These are phyloP conservation scores for Ophion obscuratus DNA, from an alignment of 2,888 invertebrate species.

Conservation along the genomic window DNA sequence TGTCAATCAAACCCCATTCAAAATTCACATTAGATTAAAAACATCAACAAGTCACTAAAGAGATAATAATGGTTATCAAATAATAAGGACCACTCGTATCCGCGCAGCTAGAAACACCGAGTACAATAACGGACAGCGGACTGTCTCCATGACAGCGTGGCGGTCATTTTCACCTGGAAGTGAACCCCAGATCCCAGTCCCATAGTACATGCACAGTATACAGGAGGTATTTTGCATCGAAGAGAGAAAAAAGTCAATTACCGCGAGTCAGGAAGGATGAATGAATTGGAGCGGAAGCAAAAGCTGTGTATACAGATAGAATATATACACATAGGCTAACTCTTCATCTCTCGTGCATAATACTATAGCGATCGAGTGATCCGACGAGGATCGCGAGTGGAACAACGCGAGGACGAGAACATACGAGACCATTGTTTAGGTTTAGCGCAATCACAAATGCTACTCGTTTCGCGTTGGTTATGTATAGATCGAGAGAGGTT, in stretches of 20 bases:
- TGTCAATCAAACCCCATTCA: too few species aligned
- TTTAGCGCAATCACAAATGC: constrained; percentile 78
- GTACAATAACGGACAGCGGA: too few species aligned
- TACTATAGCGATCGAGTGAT: constrained; percentile 58
- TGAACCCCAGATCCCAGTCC: too few species aligned
- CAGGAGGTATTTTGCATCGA: constrained; percentile 33
- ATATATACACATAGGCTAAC: constrained; percentile 25
- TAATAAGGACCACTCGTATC: too few species aligned
- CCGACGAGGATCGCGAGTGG: constrained; percentile 46
- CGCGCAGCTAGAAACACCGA: too few species aligned
- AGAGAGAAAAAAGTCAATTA: constrained; percentile 73
- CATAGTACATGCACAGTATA: background rate
- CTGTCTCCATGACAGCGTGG: background rate
- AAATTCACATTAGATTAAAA: too few species aligned
- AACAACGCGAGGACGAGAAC: constrained; percentile 58
- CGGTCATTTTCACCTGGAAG: too few species aligned
- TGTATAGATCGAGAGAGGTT: constrained; percentile 57
- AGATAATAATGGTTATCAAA: too few species aligned
- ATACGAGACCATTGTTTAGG: constrained; percentile 74
- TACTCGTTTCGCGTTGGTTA: constrained; percentile 63
- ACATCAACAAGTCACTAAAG: too few species aligned
- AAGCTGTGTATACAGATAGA: constrained; percentile 41
- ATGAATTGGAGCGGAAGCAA: constrained; percentile 75
- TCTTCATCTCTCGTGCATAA: constrained; percentile 58
- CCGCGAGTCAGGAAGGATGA: constrained; percentile 69